These are phyloP conservation scores for Alosa sapidissima DNA, from an alignment of 2,797 vertebrate genomes.

Conservation along the genomic window DNA sequence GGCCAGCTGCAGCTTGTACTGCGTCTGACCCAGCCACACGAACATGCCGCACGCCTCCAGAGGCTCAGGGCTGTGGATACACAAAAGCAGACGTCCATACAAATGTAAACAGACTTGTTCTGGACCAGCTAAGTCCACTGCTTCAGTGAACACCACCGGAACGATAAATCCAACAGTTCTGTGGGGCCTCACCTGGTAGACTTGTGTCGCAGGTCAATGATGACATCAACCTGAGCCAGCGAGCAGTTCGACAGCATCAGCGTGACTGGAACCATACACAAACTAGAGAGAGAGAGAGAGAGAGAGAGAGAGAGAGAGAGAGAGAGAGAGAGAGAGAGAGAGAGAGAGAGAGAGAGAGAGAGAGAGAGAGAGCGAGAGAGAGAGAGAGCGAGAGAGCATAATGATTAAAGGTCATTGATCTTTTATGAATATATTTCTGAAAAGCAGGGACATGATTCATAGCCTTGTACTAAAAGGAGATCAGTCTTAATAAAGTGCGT, in stretches of 20 bases:
- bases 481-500: not conserved
- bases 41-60: constrained; percentile 88
- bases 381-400: not conserved
- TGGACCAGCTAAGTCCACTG: not conserved
- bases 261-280: constrained; percentile 92
- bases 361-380: not conserved
- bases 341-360: not conserved
- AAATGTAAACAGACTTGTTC: not conserved
- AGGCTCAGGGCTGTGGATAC: constrained; percentile 75
- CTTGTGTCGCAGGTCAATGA: constrained; percentile 91
- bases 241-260: constrained; percentile 93
- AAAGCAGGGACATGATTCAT: not conserved
- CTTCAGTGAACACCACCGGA: not conserved
- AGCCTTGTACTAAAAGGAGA: not conserved
- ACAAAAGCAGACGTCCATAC: not conserved
- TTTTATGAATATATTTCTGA: not conserved
- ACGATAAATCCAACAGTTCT: not conserved
- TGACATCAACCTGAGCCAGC: constrained; percentile 86
- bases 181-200: constrained; percentile 74
- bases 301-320: not conserved
- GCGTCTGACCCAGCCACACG: constrained; percentile 93
- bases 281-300: constrained; percentile 63
- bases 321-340: not conserved
- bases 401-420: constrained; percentile 1
- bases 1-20: constrained; percentile 87